phyloP scores from a whole-genome alignment of 2,113 vertebrate species.

The Crypturellus undulatus region DNA sequence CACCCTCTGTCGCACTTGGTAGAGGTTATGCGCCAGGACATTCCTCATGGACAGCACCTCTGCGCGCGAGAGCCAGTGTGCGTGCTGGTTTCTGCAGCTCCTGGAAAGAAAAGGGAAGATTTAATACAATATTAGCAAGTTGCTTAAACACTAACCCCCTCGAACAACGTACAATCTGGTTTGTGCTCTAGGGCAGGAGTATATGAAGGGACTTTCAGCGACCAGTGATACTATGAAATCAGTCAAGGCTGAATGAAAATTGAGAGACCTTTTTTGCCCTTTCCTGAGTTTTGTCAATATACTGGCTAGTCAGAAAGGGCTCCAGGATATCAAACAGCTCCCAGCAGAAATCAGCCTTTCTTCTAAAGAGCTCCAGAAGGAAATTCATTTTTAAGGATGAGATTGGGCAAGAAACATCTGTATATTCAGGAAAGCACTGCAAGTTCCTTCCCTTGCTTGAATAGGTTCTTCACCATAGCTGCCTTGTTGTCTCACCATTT shows the following conservation, averaged over 20 bases:
- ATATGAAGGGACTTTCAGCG: background rate
- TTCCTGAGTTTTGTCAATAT: background rate
- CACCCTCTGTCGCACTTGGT: constrained; percentile 92
- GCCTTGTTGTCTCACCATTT: background rate
- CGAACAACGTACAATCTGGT: background rate
- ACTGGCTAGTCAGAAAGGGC: background rate
- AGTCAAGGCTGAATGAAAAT: background rate
- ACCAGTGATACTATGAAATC: background rate
- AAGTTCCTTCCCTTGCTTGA: background rate
- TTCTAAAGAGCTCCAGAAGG: background rate
- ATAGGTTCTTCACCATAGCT: background rate
- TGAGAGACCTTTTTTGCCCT: background rate
- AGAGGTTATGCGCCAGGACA: constrained; percentile 90
- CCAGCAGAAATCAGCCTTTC: background rate
- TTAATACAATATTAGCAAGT: background rate
- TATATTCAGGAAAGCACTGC: background rate
- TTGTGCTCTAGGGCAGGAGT: background rate
- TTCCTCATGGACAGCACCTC: constrained; percentile 88
- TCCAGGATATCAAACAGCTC: background rate
- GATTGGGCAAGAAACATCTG: background rate
- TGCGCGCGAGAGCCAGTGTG: constrained; percentile 74
- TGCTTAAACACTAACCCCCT: background rate
- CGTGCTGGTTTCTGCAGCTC: constrained; percentile 54
- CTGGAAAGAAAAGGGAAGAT: constrained; percentile 60
- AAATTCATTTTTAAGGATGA: background rate